Evolutionary conservation across 2,888 invertebrate genomes (phyloP), one percentile per base, ranked within the genome.

Genomic region (Amorpha juglandis): DNA sequence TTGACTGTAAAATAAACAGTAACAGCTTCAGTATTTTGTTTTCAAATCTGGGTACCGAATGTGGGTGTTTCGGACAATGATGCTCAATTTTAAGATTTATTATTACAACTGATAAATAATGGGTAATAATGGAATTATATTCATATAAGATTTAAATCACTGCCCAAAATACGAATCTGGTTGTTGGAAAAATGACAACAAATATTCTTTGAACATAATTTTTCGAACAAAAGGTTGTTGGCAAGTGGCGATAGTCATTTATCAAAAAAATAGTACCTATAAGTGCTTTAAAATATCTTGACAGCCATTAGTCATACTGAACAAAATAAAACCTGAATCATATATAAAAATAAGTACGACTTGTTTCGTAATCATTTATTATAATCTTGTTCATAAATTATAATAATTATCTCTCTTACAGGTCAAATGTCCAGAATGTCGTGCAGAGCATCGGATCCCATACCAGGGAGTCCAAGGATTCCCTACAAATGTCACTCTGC

Each of bases 371-470:
- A 11, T 4, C 16, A 58, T 50, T 63, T 35, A 33, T 35, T 63
- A 50, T 33, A 45, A 14, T n/a, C 19, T 47, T 42, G 14, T 33
- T 50, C 12, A 33, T 33, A 47, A n/a, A 6, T 64, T 12, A 35
- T 47, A 38, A 11, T 38, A n/a, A 14, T 8, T 42, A n/a, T 50
- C 33, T 51, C 42, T 51, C 71, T 88, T 85, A 14, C 91, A 97
- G 97, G 97, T 99, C 70, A 98, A 98, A 95, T 99, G 99, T 94
- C 99, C 99, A 84, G 99, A 99, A 95, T 99, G 99, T 89, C 96
- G 99, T 71, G 98, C 98, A 68, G 99, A 99, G 92, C 99, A 99
- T 94, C 95, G 98, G 76, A 98, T 99, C 82, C 98, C 99, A 55
- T 98, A 98, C 91, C 98, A 98, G 92, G 99, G 99, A 53, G 97